Base-by-base conservation (phyloP, 2,113 vertebrate genomes). In the Albula goreensis region DNA sequence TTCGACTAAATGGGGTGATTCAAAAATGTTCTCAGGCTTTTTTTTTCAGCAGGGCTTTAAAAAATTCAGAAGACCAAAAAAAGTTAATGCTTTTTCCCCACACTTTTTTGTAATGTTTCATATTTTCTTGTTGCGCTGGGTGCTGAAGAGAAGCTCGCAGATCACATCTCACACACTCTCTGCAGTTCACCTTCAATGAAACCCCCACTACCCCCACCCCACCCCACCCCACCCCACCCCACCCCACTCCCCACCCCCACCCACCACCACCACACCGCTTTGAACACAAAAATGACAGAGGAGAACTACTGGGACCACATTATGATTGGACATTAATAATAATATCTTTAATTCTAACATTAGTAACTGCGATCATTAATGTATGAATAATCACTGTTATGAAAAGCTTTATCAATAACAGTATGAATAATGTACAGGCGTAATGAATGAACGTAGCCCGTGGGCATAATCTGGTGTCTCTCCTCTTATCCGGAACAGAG, bases 361-460 rank as follows among this genome's bases (percentile, higher is more conserved):
- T 93, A 94, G 91, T 89, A 91, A 92, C 94, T 90, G 94, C 92
- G 95, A 95, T 96, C 96, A 95, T 96, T 96, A 97, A 97, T 96
- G 93, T 95, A 96, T 96, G 93, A 97, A 96, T 97, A 97, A 96
- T 96, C 96, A 96, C 94, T 94, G 91, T 96, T 96, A 95, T 94
- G 91, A 96, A 96, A 96, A 96, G 90, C 91, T 94, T 97, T 96
- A 97, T 96, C 95, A 96, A 97, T 97, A 97, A 97, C 97, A 97
- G 93, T 95, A 95, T 95, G 94, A 97, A 97, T 96, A 97, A 97
- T 60, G 49, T 92, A 95, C 95, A 96, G 96, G 94, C 92, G 97
- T 97, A 96, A 98, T 97, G 93, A 95, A 98, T 97, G 92, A 93
- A 92, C 94, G 93, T 96, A 96, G 96, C 97, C 97, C 91, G 89